Conservation (phyloP, 2,888 invertebrate genomes). For the Drosophila anomalata region DNA sequence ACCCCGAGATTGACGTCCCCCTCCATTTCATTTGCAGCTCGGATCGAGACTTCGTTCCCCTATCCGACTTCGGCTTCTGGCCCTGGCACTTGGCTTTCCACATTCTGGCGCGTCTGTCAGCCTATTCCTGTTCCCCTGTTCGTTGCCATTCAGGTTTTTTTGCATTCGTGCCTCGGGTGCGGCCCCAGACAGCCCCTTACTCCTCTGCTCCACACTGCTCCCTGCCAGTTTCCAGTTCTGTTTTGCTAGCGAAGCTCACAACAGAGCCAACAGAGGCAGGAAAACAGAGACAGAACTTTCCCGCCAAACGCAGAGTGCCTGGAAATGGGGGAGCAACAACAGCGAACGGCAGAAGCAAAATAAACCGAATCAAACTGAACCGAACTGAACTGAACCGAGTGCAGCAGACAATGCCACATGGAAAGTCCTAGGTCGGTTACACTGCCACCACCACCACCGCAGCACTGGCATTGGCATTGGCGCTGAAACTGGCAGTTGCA, state of each 20-base stretch:
- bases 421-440: constrained; percentile 83
- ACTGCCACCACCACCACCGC: constrained; percentile 47
- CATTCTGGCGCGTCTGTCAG: constrained; percentile 47
- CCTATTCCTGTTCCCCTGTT: constrained; percentile 73
- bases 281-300: constrained; percentile 55
- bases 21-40: constrained; percentile 26
- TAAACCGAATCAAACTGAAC: constrained; percentile 22
- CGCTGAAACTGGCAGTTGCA: constrained; percentile 42
- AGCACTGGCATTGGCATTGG: constrained; percentile 31
- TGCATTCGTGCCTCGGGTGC: constrained; percentile 61
- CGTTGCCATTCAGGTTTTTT: constrained; percentile 68
- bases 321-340: constrained; percentile 47
- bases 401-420: constrained; percentile 78
- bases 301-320: constrained; percentile 77
- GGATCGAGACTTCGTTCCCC: constrained; percentile 22
- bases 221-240: constrained; percentile 57
- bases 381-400: constrained; percentile 29
- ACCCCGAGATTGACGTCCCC: constrained; percentile 1
- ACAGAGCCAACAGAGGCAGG: background rate
- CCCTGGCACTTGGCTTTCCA: constrained; percentile 32
- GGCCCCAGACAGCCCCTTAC: constrained; percentile 27
- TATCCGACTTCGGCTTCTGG: constrained; percentile 36
- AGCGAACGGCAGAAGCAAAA: constrained; percentile 37
- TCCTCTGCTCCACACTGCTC: background rate
- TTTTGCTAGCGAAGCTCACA: constrained; percentile 60